Conservation (phyloP, 2,797 vertebrate genomes). For the Pseudochaenichthys georgianus region DNA sequence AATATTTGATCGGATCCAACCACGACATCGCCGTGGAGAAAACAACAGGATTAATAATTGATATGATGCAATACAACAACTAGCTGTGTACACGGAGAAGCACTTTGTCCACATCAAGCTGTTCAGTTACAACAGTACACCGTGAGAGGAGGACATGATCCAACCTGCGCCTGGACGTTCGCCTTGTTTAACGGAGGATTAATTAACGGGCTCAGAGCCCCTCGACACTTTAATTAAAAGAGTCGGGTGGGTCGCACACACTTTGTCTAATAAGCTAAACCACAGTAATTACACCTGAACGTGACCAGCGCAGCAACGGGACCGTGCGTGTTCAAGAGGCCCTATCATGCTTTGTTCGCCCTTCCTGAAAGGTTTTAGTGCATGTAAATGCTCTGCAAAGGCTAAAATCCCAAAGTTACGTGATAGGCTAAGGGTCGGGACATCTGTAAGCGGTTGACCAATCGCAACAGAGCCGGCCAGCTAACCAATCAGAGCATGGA, state of each 20-base stretch:
- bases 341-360: no score
- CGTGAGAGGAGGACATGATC: constrained; percentile 26
- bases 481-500: no score
- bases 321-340: background rate
- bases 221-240: constrained; percentile 48
- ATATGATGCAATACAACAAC: constrained; percentile 53
- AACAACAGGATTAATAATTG: constrained; percentile 62
- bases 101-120: constrained; percentile 29
- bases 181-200: constrained; percentile 45
- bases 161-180: constrained; percentile 37
- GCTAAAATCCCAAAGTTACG: no score
- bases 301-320: constrained; percentile 1
- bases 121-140: constrained; percentile 13
- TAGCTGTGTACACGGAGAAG: background rate
- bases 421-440: no score
- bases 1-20: constrained; percentile 69
- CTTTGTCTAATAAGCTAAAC: constrained; percentile 51
- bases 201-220: constrained; percentile 43
- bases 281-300: constrained; percentile 43
- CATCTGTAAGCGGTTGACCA: no score
- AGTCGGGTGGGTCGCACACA: constrained; percentile 43
- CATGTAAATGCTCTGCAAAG: no score
- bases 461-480: no score
- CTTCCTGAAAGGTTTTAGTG: no score
- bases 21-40: constrained; percentile 61